Conservation (phyloP, 2,113 vertebrate species). For the Taxidea taxus region DNA sequence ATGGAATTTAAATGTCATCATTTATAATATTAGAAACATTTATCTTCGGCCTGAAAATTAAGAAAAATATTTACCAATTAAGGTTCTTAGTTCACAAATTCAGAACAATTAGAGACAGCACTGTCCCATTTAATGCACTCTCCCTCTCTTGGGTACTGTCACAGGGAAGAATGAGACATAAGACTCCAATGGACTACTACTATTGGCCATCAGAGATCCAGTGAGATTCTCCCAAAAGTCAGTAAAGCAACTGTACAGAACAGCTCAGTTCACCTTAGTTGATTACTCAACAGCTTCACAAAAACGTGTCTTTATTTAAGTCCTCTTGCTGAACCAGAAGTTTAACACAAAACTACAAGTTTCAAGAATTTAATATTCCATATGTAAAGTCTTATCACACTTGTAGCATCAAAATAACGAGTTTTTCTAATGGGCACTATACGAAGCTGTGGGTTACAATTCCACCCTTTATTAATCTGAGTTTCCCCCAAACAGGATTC, state of each 20-base stretch:
- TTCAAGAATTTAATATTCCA: constrained; percentile 14
- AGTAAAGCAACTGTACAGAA: not conserved
- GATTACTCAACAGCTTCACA: not conserved
- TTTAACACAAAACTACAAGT: not conserved
- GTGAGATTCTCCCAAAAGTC: not conserved
- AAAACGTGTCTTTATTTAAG: not conserved
- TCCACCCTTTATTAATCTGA: not conserved
- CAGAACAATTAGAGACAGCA: not conserved
- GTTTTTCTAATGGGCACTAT: not conserved
- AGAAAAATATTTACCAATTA: not conserved
- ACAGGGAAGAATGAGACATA: not conserved
- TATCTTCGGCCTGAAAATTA: constrained; percentile 4
- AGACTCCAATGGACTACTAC: not conserved
- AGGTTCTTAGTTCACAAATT: not conserved
- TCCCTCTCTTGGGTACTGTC: not conserved
- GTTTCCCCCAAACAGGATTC: not conserved
- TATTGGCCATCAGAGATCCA: not conserved
- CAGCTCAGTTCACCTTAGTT: not conserved
- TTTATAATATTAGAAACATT: not conserved
- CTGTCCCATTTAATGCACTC: not conserved
- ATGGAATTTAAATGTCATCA: constrained; percentile 27
- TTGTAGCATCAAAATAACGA: not conserved
- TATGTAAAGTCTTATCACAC: constrained; percentile 6
- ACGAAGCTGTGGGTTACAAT: not conserved
- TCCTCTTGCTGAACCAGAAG: not conserved